Evolutionary conservation across 64 coral and sea anemone species (phyloP).

Genomic region (Platygyra sinensis): DNA sequence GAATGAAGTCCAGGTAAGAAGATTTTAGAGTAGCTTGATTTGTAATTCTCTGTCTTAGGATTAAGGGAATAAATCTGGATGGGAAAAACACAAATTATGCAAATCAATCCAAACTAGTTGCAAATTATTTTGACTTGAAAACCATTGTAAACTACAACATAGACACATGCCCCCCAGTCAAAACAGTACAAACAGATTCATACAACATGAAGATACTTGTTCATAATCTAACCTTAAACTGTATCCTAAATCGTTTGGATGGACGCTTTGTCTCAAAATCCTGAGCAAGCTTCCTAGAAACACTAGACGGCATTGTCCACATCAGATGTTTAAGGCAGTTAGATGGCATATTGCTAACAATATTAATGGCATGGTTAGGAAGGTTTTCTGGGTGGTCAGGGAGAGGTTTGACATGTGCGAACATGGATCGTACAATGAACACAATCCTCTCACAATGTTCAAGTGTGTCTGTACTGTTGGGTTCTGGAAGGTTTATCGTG

Average conservation of each 20-base stretch:
- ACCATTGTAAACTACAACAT: too few species aligned
- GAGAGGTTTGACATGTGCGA: conserved; percentile 55
- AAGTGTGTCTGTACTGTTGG: conserved; percentile 62
- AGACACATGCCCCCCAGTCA: too few species aligned
- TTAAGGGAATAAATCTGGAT: too few species aligned
- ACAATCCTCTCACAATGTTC: conserved; percentile 88
- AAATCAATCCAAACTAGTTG: too few species aligned
- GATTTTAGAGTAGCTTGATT: too few species aligned
- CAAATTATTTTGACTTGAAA: too few species aligned
- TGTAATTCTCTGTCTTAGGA: too few species aligned
- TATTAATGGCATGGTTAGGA: conserved; percentile 91
- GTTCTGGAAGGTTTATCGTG: conserved; percentile 79
- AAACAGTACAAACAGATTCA: too few species aligned
- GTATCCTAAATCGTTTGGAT: conserved; percentile 43
- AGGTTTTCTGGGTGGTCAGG: conserved; percentile 67
- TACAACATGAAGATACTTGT: not conserved
- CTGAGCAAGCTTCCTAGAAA: conserved; percentile 62
- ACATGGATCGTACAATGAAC: conserved; percentile 74
- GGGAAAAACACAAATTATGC: too few species aligned
- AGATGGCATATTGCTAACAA: conserved; percentile 81
- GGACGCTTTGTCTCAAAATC: conserved; percentile 54
- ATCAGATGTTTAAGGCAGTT: conserved; percentile 65
- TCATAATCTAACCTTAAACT: conserved; percentile 49
- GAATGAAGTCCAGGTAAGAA: too few species aligned
- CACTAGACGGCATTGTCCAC: conserved; percentile 72